Base-by-base conservation (phyloP, 2,797 vertebrate genomes). In the Paratrypauchen microcephalus region DNA sequence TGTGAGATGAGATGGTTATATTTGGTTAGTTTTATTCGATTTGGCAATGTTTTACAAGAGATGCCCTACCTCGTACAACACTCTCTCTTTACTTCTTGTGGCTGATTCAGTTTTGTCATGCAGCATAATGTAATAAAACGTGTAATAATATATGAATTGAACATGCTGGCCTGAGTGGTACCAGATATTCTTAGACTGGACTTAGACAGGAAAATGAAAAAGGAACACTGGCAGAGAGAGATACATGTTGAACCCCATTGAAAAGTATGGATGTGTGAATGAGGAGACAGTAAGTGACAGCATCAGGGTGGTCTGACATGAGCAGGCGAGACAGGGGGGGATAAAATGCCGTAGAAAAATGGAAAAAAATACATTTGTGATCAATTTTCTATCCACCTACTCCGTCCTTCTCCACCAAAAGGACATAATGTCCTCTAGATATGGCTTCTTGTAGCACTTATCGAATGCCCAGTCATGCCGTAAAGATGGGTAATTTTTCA, bases 401-500 rank as follows among this genome's bases (percentile, higher is more conserved):
- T 63, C 82, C 85, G 85, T 61, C 88, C 84, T 90, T 88, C 84
- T 67, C 59, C 69, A 72, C 19, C 50, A 70, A 69, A 66, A 88
- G 85, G 84, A 87, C 85, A 75, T 50, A 45, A 66, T 6, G 83
- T 83, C 85, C 86, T 88, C 76, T 78, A 82, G 84, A 88, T 85
- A 86, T 75, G 64, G 71, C 73, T 78, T 19, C 72, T 70, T 64
- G 76, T 81, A 66, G 54, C 82, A 79, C 86, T 84, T 85, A 86
- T 87, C 87, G 85, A 63, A 69, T 77, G 86, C 87, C 86, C 83
- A 90, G 84, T 89, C 85, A 83, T 68, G 72, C 81, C 24, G 81
- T 70, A 83, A 70, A 82, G 73, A 58, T 1, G 69, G 64, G 85
- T 71, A 71, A 89, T 88, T 87, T 87, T 87, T 89, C 87, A 87